Evolutionary conservation across 1,140 invertebrate species (phyloP), one percentile per base, ranked within the genome.

Genomic region (Ptiloglossa arizonensis): DNA sequence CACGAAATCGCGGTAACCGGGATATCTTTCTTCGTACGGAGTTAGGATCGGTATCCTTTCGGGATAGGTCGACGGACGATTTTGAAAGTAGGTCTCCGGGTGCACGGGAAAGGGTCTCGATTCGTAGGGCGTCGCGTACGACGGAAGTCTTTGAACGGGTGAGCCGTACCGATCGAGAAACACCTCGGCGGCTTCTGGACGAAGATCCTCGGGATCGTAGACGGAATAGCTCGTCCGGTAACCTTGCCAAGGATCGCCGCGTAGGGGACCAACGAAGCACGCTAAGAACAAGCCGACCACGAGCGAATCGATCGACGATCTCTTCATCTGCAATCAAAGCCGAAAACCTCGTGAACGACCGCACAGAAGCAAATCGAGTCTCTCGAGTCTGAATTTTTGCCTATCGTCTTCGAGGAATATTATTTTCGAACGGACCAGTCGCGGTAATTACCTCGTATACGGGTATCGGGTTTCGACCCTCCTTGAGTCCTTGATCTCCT

Each of bases 291-390:
- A 76, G 19, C 60, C 52, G 22, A 19, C 27, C 24, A 19, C 38
- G 27, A 66, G 32, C 22, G 35, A 41, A 48, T 32, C 48, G 8
- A 76, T 63, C 38, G 66, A 57, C 13, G 56, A 67, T 13, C 22
- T 17, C n/a, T 54, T 50, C 86, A 87, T 87, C 86, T 87, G 66
- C 0, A 83, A 83, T n/a, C 38, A 73, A 71, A 82, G 13, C n/a
- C 17, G 17, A 1, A 41, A 11, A 41, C n/a, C n/a, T n/a, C n/a
- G n/a, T n/a, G n/a, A n/a, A n/a, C n/a, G n/a, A n/a, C n/a, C n/a
- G n/a, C n/a, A n/a, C n/a, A n/a, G n/a, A n/a, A n/a, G n/a, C n/a
- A n/a, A n/a, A n/a, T n/a, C n/a, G n/a, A n/a, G n/a, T n/a, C n/a
- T n/a, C n/a, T n/a, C n/a, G n/a, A n/a, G n/a, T n/a, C n/a, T n/a